These are phyloP conservation scores for Catharus minimus DNA, from an alignment of 2,113 vertebrate genomes.

Conservation along the genomic window DNA sequence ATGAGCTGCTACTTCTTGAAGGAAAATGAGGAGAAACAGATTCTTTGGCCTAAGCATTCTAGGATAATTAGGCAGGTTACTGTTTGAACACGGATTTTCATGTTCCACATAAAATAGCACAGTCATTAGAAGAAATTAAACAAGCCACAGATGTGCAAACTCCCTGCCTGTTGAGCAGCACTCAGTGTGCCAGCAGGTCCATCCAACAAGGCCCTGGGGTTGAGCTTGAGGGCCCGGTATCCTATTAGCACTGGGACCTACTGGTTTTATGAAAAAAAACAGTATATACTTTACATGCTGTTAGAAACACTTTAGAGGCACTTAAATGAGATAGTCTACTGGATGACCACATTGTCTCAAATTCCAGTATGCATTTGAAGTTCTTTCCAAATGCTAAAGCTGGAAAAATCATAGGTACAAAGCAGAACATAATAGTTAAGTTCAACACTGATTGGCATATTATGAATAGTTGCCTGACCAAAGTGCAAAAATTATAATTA, in stretches of 20 bases:
- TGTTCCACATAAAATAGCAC: background rate
- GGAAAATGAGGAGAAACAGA: background rate
- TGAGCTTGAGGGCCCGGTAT: background rate
- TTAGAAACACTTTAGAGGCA: background rate
- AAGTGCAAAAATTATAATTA: background rate
- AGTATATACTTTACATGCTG: background rate
- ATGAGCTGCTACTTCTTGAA: background rate
- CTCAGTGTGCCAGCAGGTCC: background rate
- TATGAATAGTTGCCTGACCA: background rate
- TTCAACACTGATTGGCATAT: background rate
- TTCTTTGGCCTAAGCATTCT: background rate
- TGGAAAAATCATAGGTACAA: background rate
- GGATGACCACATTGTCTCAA: background rate
- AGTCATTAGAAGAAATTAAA: background rate
- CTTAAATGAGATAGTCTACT: background rate
- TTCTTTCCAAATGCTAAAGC: background rate
- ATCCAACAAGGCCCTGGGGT: rapidly evolving
- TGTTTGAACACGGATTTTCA: background rate
- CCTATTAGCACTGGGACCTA: background rate
- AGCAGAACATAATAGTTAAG: background rate
- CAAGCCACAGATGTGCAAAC: background rate
- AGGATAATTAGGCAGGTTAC: background rate
- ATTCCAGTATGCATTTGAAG: background rate
- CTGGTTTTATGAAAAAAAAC: background rate
- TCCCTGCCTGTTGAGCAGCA: background rate